A percentile compares a stretch with the other conserved stretches of the same genome.
Evolutionary conservation across 2,888 invertebrate species (phyloP).

Genomic region (Drosophila meridiana): DNA sequence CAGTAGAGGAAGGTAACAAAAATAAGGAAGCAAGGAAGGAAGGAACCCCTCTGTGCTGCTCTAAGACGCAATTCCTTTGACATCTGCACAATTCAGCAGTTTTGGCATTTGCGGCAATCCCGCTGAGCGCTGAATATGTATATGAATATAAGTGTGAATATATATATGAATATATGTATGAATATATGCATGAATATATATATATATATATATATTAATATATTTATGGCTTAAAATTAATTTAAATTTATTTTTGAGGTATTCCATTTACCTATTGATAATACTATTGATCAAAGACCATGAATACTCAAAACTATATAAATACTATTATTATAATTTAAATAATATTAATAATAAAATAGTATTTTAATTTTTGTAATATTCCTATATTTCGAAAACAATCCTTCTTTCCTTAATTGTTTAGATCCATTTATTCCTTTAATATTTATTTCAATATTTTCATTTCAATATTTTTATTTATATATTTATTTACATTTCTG

Average conservation of each 20-base stretch:
- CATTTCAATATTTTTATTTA: too few relatives aligned
- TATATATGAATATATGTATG: neutral
- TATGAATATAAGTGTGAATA: neutral
- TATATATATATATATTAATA: neutral
- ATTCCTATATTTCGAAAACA: too few relatives aligned
- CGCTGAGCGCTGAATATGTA: conserved; percentile 16
- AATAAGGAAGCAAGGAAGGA: neutral
- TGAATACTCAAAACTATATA: too few relatives aligned
- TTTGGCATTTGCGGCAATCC: conserved; percentile 30
- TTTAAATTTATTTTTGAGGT: neutral
- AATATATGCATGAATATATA: too few relatives aligned
- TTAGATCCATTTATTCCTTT: too few relatives aligned
- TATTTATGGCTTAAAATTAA: neutral
- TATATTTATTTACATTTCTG: too few relatives aligned
- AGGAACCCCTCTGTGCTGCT: conserved; percentile 1
- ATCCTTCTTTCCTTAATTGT: too few relatives aligned
- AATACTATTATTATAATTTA: too few relatives aligned
- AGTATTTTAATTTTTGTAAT: neutral
- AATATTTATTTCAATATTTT: too few relatives aligned
- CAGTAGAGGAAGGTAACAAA: neutral
- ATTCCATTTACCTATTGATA: neutral
- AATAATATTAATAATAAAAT: neutral
- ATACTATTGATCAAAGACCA: too few relatives aligned
- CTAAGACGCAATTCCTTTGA: conserved; percentile 15
- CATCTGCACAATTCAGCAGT: conserved; percentile 18